Evolutionary conservation across 2,888 invertebrate genomes (phyloP).

Genomic region (Lasioglossum figueresi): DNA sequence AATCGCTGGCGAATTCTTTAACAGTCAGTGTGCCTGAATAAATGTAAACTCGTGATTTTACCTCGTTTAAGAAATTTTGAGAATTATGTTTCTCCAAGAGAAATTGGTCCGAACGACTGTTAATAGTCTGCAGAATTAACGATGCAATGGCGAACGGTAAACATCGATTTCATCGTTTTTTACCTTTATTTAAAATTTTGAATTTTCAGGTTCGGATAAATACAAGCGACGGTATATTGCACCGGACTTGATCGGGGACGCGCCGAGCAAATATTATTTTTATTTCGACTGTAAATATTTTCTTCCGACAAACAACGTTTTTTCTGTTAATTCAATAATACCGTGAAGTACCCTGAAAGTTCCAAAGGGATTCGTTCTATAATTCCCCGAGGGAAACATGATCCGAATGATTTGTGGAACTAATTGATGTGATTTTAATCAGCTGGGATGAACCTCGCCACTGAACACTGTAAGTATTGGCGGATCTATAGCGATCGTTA

Average conservation of each 20-base stretch:
- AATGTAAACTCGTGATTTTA: neutral
- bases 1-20: neutral
- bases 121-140: neutral
- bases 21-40: neutral
- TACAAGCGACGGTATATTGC: neutral
- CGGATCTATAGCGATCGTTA: neutral
- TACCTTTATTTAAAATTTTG: neutral
- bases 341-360: neutral
- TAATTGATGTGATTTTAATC: slow-evolving; percentile 3
- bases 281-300: neutral
- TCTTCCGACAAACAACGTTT: neutral
- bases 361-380: neutral
- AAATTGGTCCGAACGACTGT: neutral
- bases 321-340: neutral
- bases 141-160: neutral
- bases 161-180: neutral
- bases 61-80: no score
- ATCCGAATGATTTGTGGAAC: neutral
- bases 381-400: neutral
- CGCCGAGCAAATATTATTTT: neutral
- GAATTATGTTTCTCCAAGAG: no score
- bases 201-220: neutral
- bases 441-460: neutral
- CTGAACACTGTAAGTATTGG: neutral
- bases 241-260: neutral